These are phyloP conservation scores for Sprattus sprattus DNA, from an alignment of 2,113 vertebrate genomes.

Conservation along the genomic window DNA sequence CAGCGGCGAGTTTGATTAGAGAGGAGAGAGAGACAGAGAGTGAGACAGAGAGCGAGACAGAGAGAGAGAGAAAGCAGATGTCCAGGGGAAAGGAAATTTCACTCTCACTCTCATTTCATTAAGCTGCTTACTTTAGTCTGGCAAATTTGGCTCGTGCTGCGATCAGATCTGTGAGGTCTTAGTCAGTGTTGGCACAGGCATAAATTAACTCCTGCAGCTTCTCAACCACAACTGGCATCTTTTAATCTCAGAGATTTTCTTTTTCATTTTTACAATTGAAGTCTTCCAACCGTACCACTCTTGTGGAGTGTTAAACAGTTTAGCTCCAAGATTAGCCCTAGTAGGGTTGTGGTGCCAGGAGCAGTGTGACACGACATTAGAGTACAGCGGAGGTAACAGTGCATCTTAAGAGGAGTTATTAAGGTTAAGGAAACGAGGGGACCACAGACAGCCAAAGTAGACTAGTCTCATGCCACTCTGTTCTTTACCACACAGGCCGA, in stretches of 20 bases:
- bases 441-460: background rate
- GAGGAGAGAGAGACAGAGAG: slow-evolving; percentile 29
- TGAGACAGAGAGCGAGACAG: slow-evolving; percentile 22
- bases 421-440: background rate
- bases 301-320: background rate
- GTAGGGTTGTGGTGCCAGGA: background rate
- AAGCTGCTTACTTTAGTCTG: background rate
- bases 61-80: slow-evolving; percentile 37
- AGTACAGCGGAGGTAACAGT: background rate
- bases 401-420: background rate
- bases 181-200: background rate
- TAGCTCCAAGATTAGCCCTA: background rate
- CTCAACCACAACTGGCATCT: background rate
- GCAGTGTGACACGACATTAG: background rate
- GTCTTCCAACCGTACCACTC: background rate
- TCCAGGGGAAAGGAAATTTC: slow-evolving; percentile 31
- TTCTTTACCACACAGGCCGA: background rate
- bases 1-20: background rate
- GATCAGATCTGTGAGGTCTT: background rate
- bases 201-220: slow-evolving; percentile 5
- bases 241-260: background rate
- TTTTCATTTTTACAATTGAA: no score
- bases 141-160: background rate
- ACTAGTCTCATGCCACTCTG: background rate
- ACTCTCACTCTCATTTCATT: slow-evolving; percentile 25